Base-by-base conservation (phyloP, 1,140 invertebrate genomes). In the Periplaneta americana region DNA sequence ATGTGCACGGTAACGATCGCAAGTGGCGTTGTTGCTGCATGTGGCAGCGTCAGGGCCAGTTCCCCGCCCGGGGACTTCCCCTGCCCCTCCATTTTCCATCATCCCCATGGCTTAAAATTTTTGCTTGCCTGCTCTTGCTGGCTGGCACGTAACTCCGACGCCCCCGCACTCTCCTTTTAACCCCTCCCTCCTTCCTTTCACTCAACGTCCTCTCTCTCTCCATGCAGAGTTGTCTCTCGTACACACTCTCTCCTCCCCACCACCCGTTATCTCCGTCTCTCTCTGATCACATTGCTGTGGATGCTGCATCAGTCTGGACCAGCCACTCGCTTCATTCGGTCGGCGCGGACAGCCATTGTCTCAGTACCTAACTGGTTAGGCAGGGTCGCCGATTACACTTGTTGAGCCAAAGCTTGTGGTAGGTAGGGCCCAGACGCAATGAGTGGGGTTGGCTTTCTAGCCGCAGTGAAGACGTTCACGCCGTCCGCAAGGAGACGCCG, bases 401-500 rank as follows among this genome's bases (percentile, higher is more conserved):
- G 48, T 66, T 66, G 48, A 66, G 48, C 22, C 48, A 28, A n/a
- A 66, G 22, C 48, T 66, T 66, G 22, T 10, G 48, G 48, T 0
- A 66, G 48, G 48, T 28, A 28, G 48, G 22, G 8, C 57, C 1
- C 34, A 33, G 34, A 76, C 37, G 74, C 66, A 32, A 92, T 92
- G 91, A 93, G 91, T 83, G 91, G 91, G 22, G 91, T 92, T 17
- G 90, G 91, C 79, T 92, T 92, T 83, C 84, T 93, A 76, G 88
- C 88, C 37, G 88, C 90, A 83, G 91, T 94, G 85, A 94, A 93
- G 86, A 93, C 92, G 11, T 91, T 93, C 84, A 90, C 92, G 10
- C 92, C 93, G 36, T 89, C 91, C 83, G 90, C 92, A 82, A 90
- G 91, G 15, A 87, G 92, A 48, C 88, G 91, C 74, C 88, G 81